These are phyloP conservation scores for Crax fasciolata DNA, from an alignment of 2,797 vertebrate genomes.

Conservation along the genomic window DNA sequence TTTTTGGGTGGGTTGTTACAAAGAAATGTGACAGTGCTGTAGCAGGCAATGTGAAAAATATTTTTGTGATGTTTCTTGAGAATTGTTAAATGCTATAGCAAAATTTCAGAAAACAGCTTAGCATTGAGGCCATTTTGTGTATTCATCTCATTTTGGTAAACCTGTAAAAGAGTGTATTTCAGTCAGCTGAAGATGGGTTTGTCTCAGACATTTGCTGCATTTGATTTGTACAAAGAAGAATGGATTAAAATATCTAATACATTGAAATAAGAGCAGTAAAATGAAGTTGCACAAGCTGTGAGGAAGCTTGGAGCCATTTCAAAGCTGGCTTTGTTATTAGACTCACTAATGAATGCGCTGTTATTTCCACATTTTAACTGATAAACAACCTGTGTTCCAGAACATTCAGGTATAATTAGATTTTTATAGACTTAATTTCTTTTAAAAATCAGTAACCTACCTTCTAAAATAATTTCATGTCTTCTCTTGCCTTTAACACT, in stretches of 20 bases:
- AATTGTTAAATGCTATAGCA: neutral
- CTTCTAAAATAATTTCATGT: neutral
- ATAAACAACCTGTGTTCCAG: neutral
- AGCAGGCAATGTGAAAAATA: neutral
- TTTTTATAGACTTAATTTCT: neutral
- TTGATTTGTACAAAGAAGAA: neutral
- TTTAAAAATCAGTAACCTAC: neutral
- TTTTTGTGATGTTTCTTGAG: neutral
- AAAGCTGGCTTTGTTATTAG: neutral
- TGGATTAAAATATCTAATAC: neutral
- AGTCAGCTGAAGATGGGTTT: neutral
- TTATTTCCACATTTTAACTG: neutral
- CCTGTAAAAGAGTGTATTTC: neutral
- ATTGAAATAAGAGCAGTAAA: neutral
- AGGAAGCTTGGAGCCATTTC: neutral
- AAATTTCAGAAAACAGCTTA: neutral
- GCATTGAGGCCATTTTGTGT: fast-evolving
- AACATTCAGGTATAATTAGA: neutral
- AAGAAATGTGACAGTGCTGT: neutral
- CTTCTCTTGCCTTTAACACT: neutral
- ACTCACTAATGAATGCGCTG: neutral
- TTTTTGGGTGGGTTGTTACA: neutral
- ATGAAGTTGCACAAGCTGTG: neutral
- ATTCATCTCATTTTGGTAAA: neutral
- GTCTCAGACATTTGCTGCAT: neutral